Evolutionary conservation across 1,140 invertebrate genomes (phyloP).

Genomic region (Drosophila mauritiana): DNA sequence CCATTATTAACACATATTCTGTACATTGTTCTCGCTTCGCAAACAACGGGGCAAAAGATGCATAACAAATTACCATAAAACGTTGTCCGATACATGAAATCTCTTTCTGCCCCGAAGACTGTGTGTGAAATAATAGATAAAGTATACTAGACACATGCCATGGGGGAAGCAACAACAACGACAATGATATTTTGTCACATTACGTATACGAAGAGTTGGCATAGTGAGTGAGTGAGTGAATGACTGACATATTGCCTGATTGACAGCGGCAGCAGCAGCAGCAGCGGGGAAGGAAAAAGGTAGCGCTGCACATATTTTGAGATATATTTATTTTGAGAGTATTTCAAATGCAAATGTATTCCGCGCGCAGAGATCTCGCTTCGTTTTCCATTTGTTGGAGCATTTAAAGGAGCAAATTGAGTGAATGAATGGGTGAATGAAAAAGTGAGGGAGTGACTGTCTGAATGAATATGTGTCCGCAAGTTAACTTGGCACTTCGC

Average conservation of each 20-base stretch:
- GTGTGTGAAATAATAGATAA: conserved; percentile 57
- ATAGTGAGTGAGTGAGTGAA: conserved; percentile 61
- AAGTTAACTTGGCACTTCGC: conserved; percentile 78
- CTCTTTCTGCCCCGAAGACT: conserved; percentile 16
- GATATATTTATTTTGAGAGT: conserved; percentile 76
- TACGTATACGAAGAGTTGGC: conserved; percentile 70
- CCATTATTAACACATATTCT: conserved; percentile 43
- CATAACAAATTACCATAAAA: conserved; percentile 74
- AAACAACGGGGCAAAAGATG: conserved; percentile 66
- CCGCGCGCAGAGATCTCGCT: conserved; percentile 18
- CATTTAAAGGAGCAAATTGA: conserved; percentile 47
- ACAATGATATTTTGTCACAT: conserved; percentile 70
- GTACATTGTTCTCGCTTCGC: conserved; percentile 43
- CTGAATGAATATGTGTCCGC: conserved; percentile 70
- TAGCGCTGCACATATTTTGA: conserved; percentile 69
- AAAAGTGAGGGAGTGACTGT: conserved; percentile 26
- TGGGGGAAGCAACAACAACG: conserved; percentile 19
- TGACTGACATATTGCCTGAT: conserved; percentile 76
- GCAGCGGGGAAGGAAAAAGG: conserved; percentile 10
- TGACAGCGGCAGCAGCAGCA: conserved; percentile 59
- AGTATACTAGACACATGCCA: conserved; percentile 47
- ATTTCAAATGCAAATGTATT: conserved; percentile 75
- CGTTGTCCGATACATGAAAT: conserved; percentile 52
- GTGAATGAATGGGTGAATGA: conserved; percentile 41
- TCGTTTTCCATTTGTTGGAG: conserved; percentile 24